Evolutionary conservation across 2,113 vertebrate species (phyloP).

Genomic region (Eurystomus gularis): DNA sequence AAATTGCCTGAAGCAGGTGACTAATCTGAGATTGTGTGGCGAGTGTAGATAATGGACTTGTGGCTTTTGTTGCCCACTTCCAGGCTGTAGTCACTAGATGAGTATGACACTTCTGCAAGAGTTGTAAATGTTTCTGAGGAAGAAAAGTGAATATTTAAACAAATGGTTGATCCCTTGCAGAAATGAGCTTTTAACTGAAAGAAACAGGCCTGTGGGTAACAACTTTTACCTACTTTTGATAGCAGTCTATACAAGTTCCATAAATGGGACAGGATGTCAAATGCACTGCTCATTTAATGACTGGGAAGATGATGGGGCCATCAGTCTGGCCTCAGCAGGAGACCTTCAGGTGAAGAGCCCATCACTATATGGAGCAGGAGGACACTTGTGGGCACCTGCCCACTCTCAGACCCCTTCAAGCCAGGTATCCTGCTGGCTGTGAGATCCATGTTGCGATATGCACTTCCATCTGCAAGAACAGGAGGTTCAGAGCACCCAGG

Average conservation of each 20-base stretch:
- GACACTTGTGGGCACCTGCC: not conserved
- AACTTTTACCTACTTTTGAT: not conserved
- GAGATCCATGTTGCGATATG: accelerated
- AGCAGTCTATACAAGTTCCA: accelerated
- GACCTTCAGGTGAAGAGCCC: not conserved
- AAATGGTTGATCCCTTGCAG: not conserved
- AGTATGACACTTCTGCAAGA: not conserved
- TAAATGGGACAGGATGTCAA: not conserved
- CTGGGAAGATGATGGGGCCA: not conserved
- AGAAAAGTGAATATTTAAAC: not conserved
- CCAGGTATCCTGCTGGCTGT: not conserved
- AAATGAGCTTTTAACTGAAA: not conserved
- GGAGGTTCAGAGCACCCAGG: not conserved
- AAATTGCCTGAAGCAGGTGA: not conserved
- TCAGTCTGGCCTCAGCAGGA: not conserved
- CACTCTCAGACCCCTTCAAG: not conserved
- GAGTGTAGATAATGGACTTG: not conserved
- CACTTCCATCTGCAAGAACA: not conserved
- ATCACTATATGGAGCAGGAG: accelerated
- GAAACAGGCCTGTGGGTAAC: not conserved
- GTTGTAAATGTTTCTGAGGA: not conserved
- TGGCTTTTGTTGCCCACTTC: not conserved
- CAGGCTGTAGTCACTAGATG: not conserved
- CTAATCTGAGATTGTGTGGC: not conserved
- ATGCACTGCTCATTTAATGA: not conserved